phyloP scores from a whole-genome alignment of 2,888 invertebrate species.

The Stenichneumon culpator region DNA sequence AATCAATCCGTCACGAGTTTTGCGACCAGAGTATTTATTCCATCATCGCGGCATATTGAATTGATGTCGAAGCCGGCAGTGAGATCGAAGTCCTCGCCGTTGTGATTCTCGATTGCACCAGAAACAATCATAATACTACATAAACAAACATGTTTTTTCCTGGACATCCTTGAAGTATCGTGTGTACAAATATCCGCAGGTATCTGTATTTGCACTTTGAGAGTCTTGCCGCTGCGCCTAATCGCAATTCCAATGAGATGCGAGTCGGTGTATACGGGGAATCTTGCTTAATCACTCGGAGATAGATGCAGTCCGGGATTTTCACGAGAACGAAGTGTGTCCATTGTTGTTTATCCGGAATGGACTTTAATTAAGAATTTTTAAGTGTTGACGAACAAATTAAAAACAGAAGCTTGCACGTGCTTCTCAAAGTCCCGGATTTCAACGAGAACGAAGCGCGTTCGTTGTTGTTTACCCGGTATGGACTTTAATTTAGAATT shows the following conservation, averaged over 20 bases:
- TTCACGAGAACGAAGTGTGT: not conserved
- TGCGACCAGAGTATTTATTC: not conserved
- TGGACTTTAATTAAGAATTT: not conserved
- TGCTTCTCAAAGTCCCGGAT: not conserved
- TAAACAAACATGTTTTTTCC: constrained; percentile 45
- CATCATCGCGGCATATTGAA: not conserved
- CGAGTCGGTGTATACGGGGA: constrained; percentile 17
- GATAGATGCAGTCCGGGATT: constrained; percentile 9
- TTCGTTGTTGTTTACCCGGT: not conserved
- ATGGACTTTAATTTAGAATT: not conserved
- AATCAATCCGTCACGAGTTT: not conserved
- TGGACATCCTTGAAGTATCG: constrained; percentile 17
- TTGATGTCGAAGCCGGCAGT: not conserved
- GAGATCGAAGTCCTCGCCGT: not conserved
- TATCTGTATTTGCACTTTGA: constrained; percentile 11
- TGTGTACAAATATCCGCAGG: not conserved
- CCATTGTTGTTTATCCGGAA: not conserved
- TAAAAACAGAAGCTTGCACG: too few species aligned
- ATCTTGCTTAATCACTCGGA: constrained; percentile 26
- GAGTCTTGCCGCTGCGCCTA: not conserved
- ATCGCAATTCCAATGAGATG: constrained; percentile 44
- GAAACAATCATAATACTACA: not conserved
- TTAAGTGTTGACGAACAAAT: not conserved
- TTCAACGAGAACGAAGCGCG: not conserved
- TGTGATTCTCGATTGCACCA: not conserved